phyloP scores from a whole-genome alignment of 2,888 invertebrate genomes.

The Augochlorella aurata region DNA sequence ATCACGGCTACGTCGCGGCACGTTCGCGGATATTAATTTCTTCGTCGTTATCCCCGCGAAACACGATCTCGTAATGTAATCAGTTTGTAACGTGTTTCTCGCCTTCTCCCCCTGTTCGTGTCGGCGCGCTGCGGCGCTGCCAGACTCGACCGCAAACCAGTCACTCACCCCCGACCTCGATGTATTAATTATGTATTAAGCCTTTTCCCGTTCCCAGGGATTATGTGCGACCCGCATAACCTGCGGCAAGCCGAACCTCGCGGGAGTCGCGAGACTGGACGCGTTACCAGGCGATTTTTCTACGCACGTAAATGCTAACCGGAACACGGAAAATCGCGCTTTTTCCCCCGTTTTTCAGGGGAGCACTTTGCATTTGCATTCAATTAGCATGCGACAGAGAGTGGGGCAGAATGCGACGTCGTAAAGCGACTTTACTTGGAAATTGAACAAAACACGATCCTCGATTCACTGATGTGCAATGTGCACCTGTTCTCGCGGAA shows the following conservation, averaged over 20 bases:
- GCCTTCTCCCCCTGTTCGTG: not conserved
- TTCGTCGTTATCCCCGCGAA: constrained; percentile 47
- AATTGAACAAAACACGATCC: not conserved
- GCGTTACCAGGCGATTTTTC: not conserved
- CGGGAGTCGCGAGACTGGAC: not conserved
- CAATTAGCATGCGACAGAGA: not conserved
- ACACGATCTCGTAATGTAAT: constrained; percentile 58
- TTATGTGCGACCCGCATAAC: constrained; percentile 18
- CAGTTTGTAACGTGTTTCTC: constrained; percentile 53
- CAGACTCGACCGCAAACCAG: constrained; percentile 14
- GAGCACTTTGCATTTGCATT: not conserved
- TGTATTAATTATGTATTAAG: constrained; percentile 50
- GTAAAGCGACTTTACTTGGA: constrained; percentile 4
- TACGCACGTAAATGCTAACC: not conserved
- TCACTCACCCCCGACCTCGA: constrained; percentile 24
- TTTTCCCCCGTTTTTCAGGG: not conserved
- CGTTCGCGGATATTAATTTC: constrained; percentile 57
- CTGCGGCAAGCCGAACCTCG: constrained; percentile 12
- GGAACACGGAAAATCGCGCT: not conserved
- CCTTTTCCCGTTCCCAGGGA: constrained; percentile 1
- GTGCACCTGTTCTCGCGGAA: not conserved
- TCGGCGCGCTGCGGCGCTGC: not conserved
- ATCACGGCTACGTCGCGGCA: constrained; percentile 33
- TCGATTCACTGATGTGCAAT: not conserved
- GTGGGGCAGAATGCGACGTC: not conserved